phyloP scores from a whole-genome alignment of 2,113 vertebrate species.

The Philantomba maxwellii region DNA sequence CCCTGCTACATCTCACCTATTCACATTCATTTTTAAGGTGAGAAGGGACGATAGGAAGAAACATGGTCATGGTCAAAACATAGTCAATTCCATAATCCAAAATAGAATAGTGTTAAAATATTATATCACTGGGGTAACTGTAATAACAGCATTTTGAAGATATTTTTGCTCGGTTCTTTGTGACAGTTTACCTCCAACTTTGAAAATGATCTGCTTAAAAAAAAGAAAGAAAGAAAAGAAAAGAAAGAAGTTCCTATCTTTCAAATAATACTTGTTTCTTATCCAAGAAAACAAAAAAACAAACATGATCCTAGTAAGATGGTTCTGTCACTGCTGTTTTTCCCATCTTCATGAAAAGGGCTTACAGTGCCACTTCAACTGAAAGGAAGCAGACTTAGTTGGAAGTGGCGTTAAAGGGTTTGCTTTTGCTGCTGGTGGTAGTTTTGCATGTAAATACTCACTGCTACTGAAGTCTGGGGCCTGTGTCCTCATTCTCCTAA shows the following conservation, averaged over 20 bases:
- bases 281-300: not conserved
- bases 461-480: not conserved
- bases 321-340: not conserved
- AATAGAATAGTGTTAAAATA: not conserved
- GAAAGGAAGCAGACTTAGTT: not conserved
- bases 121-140: fast-evolving
- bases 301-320: not conserved
- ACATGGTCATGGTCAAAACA: not conserved
- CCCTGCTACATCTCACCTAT: not conserved
- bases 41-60: not conserved
- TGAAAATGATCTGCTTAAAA: not conserved
- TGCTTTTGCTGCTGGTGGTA: not conserved
- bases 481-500: not conserved
- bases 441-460: not conserved
- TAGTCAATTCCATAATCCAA: not conserved
- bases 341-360: not conserved
- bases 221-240: not conserved
- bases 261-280: not conserved
- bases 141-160: not conserved
- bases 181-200: not conserved
- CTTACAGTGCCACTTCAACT: not conserved
- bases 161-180: not conserved
- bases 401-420: not conserved
- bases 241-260: not conserved
- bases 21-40: not conserved